Evolutionary conservation across 92 coral and sea anemone species (phyloP).

Genomic region (Scolanthus callimorphus): DNA sequence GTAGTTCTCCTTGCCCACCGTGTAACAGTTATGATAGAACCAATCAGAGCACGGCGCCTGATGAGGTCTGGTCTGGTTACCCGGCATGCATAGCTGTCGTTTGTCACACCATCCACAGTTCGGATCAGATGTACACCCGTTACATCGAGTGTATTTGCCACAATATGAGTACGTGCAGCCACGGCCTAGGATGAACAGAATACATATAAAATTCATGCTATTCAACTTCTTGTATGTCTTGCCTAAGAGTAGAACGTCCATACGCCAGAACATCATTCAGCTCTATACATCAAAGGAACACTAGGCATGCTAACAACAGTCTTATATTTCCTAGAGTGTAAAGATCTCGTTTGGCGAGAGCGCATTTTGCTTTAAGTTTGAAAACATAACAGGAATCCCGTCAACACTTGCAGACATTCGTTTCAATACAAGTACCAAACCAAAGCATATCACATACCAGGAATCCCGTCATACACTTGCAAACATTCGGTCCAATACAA

Average conservation of each 20-base stretch:
- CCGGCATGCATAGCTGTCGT: slow-evolving; percentile 46
- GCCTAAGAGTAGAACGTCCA: no score
- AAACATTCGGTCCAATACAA: slow-evolving; percentile 68
- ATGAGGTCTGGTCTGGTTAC: slow-evolving; percentile 29
- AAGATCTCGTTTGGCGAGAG: no score
- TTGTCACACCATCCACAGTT: slow-evolving; percentile 74
- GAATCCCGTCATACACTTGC: slow-evolving; percentile 50
- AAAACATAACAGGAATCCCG: slow-evolving; percentile 45
- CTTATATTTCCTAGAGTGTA: no score
- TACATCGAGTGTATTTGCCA: slow-evolving; percentile 42
- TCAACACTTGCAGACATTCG: slow-evolving; percentile 54
- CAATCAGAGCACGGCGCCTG: slow-evolving; percentile 47
- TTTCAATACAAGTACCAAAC: no score
- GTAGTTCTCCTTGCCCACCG: slow-evolving; percentile 41
- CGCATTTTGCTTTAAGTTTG: no score
- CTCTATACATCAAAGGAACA: no score
- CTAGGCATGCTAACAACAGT: no score
- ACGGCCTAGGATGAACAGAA: slow-evolving; percentile 54
- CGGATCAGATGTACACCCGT: slow-evolving; percentile 37
- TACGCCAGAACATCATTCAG: no score
- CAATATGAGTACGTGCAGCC: slow-evolving; percentile 68
- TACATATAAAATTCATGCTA: no score
- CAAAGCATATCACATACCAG: no score
- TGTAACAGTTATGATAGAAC: slow-evolving; percentile 66
- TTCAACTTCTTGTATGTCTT: no score